Evolutionary conservation across 1,140 invertebrate genomes (phyloP).

Genomic region (Leptopilina boulardi): DNA sequence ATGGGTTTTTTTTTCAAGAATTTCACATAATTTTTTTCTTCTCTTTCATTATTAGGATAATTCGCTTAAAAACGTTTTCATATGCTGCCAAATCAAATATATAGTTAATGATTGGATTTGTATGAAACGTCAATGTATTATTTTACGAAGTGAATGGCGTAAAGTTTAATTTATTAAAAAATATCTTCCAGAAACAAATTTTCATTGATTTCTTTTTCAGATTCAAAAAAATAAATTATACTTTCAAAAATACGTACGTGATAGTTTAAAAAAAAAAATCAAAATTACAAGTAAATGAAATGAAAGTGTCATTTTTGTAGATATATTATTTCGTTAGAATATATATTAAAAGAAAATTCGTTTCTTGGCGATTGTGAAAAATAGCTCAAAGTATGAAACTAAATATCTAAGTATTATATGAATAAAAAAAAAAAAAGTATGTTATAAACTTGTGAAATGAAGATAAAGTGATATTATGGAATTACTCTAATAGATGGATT

Average conservation of each 20-base stretch:
- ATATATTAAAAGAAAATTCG: background rate
- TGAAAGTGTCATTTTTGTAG: background rate
- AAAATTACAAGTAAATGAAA: background rate
- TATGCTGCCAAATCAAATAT: slow-evolving; percentile 28
- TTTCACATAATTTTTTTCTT: too few relatives aligned
- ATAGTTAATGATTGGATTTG: slow-evolving; percentile 8
- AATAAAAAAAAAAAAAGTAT: background rate
- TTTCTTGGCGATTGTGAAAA: background rate
- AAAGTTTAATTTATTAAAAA: slow-evolving; percentile 1
- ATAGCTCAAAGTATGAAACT: slow-evolving; percentile 7
- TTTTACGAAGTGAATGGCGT: background rate
- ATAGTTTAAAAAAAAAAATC: too few relatives aligned
- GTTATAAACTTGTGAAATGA: background rate
- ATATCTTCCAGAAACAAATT: background rate
- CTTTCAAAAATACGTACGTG: too few relatives aligned
- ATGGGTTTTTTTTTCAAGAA: too few relatives aligned
- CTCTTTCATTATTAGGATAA: background rate
- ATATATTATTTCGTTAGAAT: background rate
- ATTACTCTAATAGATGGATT: background rate
- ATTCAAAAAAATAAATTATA: background rate
- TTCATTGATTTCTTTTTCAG: background rate
- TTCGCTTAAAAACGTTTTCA: background rate
- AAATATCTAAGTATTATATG: slow-evolving; percentile 24
- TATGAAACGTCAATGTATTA: background rate
- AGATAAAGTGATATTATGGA: slow-evolving; percentile 1